Conservation (phyloP, 35 echinoderm and acorn worm genomes). For the Antedon bifida region DNA sequence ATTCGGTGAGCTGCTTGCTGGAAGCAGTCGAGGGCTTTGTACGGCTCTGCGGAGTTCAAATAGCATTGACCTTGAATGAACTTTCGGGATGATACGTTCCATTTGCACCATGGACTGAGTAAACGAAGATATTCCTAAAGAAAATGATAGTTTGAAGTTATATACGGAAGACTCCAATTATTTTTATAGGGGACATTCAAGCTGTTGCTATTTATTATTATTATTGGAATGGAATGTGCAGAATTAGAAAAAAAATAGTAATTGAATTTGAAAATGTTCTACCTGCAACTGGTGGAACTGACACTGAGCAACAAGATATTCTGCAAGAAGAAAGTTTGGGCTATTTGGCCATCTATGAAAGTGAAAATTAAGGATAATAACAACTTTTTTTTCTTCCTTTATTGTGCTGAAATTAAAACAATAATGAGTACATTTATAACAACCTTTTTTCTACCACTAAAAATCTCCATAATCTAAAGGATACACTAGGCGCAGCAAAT, state of each 20-base stretch:
- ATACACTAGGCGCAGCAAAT: conserved; percentile 70
- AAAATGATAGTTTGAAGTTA: not conserved
- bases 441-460: too few relatives aligned
- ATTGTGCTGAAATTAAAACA: too few relatives aligned
- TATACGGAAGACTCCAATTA: not conserved
- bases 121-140: conserved; percentile 55
- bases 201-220: too few relatives aligned
- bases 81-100: conserved; percentile 71
- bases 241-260: not conserved
- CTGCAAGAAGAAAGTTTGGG: conserved; percentile 73
- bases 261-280: not conserved
- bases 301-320: conserved; percentile 82
- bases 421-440: too few relatives aligned
- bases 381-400: too few relatives aligned
- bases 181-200: not conserved
- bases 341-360: conserved; percentile 84
- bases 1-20: conserved; percentile 35
- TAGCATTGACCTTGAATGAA: conserved; percentile 83
- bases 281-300: conserved; percentile 90
- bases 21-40: conserved; percentile 81
- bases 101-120: conserved; percentile 75
- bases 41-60: conserved; percentile 66
- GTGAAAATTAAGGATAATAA: conserved; percentile 7
- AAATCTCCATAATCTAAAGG: conserved; percentile 19
- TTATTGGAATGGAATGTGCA: not conserved